Evolutionary conservation across 2,113 vertebrate species (phyloP), one percentile per base, ranked within the genome.

Genomic region (Vimba vimba): DNA sequence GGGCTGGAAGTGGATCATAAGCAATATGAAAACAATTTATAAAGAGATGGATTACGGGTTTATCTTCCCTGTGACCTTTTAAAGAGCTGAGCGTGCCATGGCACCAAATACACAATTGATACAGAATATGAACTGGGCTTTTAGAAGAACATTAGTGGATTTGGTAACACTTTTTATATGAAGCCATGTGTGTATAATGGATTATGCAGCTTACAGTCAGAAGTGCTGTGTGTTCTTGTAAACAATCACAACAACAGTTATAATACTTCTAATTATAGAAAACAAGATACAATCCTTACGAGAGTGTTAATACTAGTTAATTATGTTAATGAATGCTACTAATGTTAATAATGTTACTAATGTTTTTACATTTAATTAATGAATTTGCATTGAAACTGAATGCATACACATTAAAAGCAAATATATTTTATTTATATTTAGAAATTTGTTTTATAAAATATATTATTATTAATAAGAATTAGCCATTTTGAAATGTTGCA

Each of bases 1-100:
- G 80, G 80, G 60, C 64, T 83, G 82, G 55, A 78, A 36, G 76
- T 9, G n/a, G 43, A 79, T 85, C 78, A 76, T 77, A 74, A 76
- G 79, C 23, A 43, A 79, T 66, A 73, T 47, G 43, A 87, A 71
- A 57, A 59, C 66, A 52, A 36, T 45, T 77, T 71, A 45, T 59
- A 73, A 47, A 36, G 45, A 71, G 84, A 71, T 50, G 47, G 73
- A 78, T 88, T 85, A 45, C 57, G 2, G 43, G 50, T 75, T 82
- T 77, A 85, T 62, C 60, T 75, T 62, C 50, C 47, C 43, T 52
- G 30, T 83, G 71, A 86, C 71, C 81, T 74, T 82, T 36, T 6
- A 9, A 30, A 55, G n/a, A 55, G 60, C 59, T 52, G 30, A 82
- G 23, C n/a, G 27, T 39, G 27, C 13, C 27, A n/a, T 59, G 85